A percentile compares a stretch with the other conserved stretches of the same genome.
These are phyloP conservation scores for Limonius californicus DNA, from an alignment of 1,140 invertebrate species.

Conservation along the genomic window DNA sequence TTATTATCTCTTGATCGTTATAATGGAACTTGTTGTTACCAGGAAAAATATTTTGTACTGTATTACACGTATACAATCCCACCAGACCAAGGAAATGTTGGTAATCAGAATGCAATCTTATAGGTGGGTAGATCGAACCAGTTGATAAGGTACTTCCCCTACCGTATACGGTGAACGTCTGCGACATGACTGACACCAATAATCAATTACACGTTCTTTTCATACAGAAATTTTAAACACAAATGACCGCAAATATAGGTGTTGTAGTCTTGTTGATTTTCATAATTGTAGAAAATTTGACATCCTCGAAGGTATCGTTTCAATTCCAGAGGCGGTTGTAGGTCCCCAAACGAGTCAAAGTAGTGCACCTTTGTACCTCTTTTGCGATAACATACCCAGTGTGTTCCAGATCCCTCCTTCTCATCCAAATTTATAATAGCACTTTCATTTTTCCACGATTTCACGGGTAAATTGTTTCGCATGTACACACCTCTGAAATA, in stretches of 20 bases:
- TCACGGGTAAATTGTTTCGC: no score
- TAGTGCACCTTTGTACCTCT: neutral
- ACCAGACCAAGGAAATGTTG: constrained; percentile 40
- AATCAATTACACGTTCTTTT: no score
- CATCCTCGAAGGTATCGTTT: neutral
- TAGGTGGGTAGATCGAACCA: constrained; percentile 11
- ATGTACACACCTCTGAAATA: no score
- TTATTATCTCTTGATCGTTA: constrained; percentile 35
- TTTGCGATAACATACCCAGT: constrained; percentile 8
- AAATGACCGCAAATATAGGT: constrained; percentile 17
- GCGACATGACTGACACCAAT: constrained; percentile 13
- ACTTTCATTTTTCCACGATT: no score
- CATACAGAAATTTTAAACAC: constrained; percentile 16
- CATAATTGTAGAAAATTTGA: constrained; percentile 16
- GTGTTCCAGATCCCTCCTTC: neutral
- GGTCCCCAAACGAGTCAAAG: constrained; percentile 10
- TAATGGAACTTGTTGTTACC: constrained; percentile 43
- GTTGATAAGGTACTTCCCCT: neutral
- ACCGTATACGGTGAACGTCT: constrained; percentile 17
- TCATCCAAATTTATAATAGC: constrained; percentile 5
- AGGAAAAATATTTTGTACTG: constrained; percentile 43
- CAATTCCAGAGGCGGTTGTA: constrained; percentile 7
- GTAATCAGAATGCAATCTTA: constrained; percentile 13
- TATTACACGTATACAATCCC: constrained; percentile 42
- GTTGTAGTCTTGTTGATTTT: constrained; percentile 13